Base-by-base conservation (phyloP, 2,888 invertebrate species). In the Suillia variegata region DNA sequence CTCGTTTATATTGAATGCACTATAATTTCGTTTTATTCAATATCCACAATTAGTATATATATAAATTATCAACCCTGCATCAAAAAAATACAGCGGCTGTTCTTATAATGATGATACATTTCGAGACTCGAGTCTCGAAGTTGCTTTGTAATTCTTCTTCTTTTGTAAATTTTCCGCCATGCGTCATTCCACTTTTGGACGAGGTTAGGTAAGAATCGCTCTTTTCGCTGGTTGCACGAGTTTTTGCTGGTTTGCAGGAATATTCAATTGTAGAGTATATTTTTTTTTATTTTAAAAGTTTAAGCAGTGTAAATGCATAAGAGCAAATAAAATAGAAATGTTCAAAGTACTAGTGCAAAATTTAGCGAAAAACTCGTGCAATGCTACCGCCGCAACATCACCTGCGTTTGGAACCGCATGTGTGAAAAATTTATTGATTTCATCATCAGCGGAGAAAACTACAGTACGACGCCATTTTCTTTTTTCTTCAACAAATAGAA, bases 181-280 rank as follows among this genome's bases (percentile, higher is more conserved):
- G 68, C 69, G 72, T 74, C 72, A 74, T 73, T 74, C 72, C 70
- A 71, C 70, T 68, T 79, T 78, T 77, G 77, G 79, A 77, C 78
- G 76, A 80, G 77, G 78, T 80, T 80, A 80, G 80, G 80, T 80
- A 80, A 80, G 76, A 76, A 74, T 63, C 61, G 31, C 64, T 69
- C 68, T 68, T 70, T 67, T 68, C 56, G 67, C 45, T 22, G 54
- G 15, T 51, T 66, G 71, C 75, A 72, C 72, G 70, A 69, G 75
- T 69, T 68, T 70, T 62, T 51, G 58, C 45, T 60, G 31, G 17
- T 26, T 38, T 33, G 45, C 51, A 64, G 63, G 49, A 59, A 66
- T n/a, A n/a, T n/a, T n/a, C n/a, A n/a, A n/a, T n/a, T n/a, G n/a
- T n/a, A n/a, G n/a, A n/a, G n/a, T n/a, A n/a, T n/a, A n/a, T n/a